Percentiles rank a stretch among this genome's conserved stretches.
Conservation (phyloP, 2,113 vertebrate species). For the Bubo blakistoni region DNA sequence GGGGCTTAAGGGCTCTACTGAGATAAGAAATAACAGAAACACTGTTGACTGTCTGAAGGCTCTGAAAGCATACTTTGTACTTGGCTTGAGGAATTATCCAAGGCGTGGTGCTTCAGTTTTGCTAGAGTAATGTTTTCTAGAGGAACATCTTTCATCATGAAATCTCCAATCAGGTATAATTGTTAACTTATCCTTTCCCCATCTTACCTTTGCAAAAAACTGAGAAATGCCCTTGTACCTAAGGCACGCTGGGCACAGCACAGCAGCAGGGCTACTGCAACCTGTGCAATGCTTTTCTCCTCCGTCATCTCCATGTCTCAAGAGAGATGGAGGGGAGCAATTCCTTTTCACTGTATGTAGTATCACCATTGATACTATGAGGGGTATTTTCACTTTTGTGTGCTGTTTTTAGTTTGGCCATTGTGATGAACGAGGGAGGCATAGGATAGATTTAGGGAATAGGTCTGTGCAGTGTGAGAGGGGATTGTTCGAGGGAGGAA, state of each 20-base stretch:
- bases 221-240: background rate
- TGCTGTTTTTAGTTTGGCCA: background rate
- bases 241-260: background rate
- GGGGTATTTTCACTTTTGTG: background rate
- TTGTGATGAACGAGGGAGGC: background rate
- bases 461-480: background rate
- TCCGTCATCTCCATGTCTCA: background rate
- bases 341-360: background rate
- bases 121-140: background rate
- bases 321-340: background rate
- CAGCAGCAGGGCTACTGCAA: background rate
- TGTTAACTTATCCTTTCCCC: background rate
- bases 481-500: background rate
- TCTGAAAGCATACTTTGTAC: background rate
- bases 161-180: background rate
- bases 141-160: background rate
- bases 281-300: fast-evolving
- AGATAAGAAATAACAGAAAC: background rate
- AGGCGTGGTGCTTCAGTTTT: background rate
- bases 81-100: background rate
- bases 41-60: background rate
- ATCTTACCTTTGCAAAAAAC: background rate
- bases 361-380: fast-evolving
- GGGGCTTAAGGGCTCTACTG: background rate
- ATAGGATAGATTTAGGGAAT: background rate